Base-by-base conservation (phyloP, 2,888 invertebrate species). In the Eulithis prunata region DNA sequence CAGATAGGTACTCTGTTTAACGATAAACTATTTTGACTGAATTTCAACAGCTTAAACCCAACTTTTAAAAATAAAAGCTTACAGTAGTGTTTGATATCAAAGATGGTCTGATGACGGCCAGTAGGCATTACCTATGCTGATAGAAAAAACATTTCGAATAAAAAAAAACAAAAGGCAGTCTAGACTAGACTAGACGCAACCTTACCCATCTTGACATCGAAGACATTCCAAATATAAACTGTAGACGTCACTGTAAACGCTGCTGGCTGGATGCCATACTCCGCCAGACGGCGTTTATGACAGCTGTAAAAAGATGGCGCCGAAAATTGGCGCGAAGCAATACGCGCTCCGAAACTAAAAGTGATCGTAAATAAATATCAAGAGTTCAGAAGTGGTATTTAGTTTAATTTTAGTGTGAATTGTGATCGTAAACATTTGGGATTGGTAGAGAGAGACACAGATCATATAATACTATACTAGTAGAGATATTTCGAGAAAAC, bases 241-340 rank as follows among this genome's bases (percentile, higher is more conserved):
- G 1, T 14, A 57, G 51, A 70, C 72, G 72, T 70, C 70, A 70
- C 52, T 57, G 10, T 61, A 32, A 28, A 58, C n/a, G 41, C 65
- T 14, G 38, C 65, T 72, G 72, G 72, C 69, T 11, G 57, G 45
- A 62, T 65, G 69, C 69, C 72, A 68, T 46, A 36, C 43, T 58
- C 54, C 49, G 49, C 69, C 69, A 72, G 72, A 72, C 72, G 55
- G 69, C 69, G 72, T 72, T 72, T 71, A 71, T 66, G 66, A 66
- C 69, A 63, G 66, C 64, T 66, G 49, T 67, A 68, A 69, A 70
- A 64, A 66, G 62, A 57, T 62, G 71, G 67, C 72, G 68, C 72
- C 67, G 47, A 66, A 69, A 64, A 60, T 72, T 66, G 70, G 69
- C 70, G 70, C 58, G 68, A 58, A 69, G 4, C 32, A 54, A 62